These are phyloP conservation scores for Ceratina calcarata DNA, from an alignment of 1,140 invertebrate species.

Conservation along the genomic window DNA sequence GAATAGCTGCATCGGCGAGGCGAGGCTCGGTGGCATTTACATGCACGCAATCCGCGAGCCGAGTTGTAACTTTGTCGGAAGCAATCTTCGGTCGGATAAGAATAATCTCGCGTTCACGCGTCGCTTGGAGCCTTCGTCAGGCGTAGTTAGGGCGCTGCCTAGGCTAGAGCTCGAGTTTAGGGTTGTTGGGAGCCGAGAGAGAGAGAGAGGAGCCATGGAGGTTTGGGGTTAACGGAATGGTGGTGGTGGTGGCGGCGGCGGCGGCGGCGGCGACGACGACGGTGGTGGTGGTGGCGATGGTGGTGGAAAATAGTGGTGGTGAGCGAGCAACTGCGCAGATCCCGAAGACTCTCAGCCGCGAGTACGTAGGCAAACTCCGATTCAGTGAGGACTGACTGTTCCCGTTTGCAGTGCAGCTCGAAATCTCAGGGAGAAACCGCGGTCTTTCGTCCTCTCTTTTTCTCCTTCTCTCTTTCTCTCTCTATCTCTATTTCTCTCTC, in stretches of 20 bases:
- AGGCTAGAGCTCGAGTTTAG: conserved; percentile 54
- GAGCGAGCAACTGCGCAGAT: conserved; percentile 73
- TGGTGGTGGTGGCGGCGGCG: conserved; percentile 60
- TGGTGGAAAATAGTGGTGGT: conserved; percentile 47
- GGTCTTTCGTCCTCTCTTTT: conserved; percentile 61
- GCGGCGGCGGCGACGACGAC: conserved; percentile 49
- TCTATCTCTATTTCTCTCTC: conserved; percentile 16
- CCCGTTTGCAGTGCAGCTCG: conserved; percentile 72
- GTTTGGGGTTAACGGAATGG: conserved; percentile 66
- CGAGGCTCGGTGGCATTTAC: not conserved
- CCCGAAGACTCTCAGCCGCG: conserved; percentile 70
- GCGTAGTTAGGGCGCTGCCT: conserved; percentile 64
- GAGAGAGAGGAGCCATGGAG: conserved; percentile 54
- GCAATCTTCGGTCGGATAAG: conserved; percentile 52
- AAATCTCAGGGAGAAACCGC: conserved; percentile 69
- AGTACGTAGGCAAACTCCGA: conserved; percentile 71
- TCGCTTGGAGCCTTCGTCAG: conserved; percentile 50
- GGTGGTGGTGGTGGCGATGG: conserved; percentile 35
- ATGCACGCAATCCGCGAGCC: conserved; percentile 18
- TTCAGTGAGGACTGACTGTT: conserved; percentile 75
- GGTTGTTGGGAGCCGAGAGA: conserved; percentile 59
- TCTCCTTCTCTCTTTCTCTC: conserved; percentile 44
- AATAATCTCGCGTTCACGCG: conserved; percentile 62
- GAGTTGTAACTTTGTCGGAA: conserved; percentile 27
- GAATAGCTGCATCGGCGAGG: not conserved